A percentile compares a stretch with the other conserved stretches of the same genome.
Conservation (phyloP, 2,113 vertebrate genomes). For the Pluvianellus socialis region DNA sequence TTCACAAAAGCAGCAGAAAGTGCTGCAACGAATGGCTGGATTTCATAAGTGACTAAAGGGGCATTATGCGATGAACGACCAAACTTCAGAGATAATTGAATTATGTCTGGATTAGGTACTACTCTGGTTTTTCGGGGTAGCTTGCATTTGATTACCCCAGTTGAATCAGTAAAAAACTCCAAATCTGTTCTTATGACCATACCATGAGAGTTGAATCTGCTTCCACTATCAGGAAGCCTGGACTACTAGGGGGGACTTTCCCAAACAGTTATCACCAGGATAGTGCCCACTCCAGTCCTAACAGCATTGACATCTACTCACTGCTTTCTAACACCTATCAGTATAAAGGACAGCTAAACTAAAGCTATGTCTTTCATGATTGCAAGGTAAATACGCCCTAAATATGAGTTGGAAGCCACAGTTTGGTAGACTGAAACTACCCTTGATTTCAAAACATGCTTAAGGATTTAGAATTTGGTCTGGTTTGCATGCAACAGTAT, state of each 20-base stretch:
- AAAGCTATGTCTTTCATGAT: background rate
- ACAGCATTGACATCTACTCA: background rate
- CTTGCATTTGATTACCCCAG: background rate
- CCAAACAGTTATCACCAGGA: background rate
- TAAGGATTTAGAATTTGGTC: background rate
- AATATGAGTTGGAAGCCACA: background rate
- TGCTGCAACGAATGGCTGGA: background rate
- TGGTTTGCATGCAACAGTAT: background rate
- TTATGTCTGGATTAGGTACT: background rate
- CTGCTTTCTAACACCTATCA: background rate
- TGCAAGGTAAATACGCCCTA: background rate
- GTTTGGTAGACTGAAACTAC: background rate
- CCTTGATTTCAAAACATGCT: background rate
- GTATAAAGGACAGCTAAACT: background rate
- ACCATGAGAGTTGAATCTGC: background rate
- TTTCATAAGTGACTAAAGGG: background rate
- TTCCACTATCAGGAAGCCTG: background rate
- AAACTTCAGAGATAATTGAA: background rate
- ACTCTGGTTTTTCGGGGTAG: background rate
- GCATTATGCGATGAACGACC: background rate
- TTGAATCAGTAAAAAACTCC: background rate
- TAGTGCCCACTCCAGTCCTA: background rate
- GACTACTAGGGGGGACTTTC: rapidly evolving
- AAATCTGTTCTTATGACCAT: background rate
- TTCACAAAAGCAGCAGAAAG: background rate